These are phyloP conservation scores for Centruroides vittatus DNA, from an alignment of 1,140 invertebrate genomes.

Conservation along the genomic window DNA sequence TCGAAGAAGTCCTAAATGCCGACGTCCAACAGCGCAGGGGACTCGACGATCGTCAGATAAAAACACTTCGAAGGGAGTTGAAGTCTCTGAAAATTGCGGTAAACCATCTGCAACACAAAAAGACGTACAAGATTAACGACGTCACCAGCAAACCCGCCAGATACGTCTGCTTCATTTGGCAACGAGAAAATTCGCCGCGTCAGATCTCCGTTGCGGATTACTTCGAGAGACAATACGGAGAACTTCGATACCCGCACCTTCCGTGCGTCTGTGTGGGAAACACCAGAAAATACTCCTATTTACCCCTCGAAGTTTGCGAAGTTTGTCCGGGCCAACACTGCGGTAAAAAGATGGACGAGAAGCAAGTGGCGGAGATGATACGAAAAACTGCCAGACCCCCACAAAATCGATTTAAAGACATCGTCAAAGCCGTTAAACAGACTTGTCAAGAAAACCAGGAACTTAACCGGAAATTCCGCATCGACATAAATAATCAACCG, in stretches of 20 bases:
- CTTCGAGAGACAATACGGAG: background rate
- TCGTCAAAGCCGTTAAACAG: background rate
- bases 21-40: background rate
- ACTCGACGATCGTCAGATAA: slow-evolving; percentile 6
- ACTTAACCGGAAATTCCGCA: slow-evolving; percentile 21
- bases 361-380: slow-evolving; percentile 16
- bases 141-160: slow-evolving; percentile 10
- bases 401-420: slow-evolving; percentile 17
- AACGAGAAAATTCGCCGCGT: background rate
- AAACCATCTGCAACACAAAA: slow-evolving; percentile 10
- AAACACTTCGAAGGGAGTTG: slow-evolving; percentile 7
- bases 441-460: background rate
- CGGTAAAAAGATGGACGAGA: slow-evolving; percentile 11
- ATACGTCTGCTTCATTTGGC: slow-evolving; percentile 2
- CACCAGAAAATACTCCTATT: slow-evolving; percentile 13
- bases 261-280: slow-evolving; percentile 26
- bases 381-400: slow-evolving; percentile 22
- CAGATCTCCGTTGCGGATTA: background rate
- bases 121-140: slow-evolving; percentile 14
- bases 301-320: slow-evolving; percentile 28
- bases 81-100: slow-evolving; percentile 13
- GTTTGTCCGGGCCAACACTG: too few species aligned
- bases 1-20: slow-evolving; percentile 1
- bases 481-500: slow-evolving; percentile 11
- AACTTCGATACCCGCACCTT: slow-evolving; percentile 20